Percentiles rank a stretch among this genome's conserved stretches.
Conservation (phyloP, 2,797 vertebrate species). For the Enoplosus armatus region DNA sequence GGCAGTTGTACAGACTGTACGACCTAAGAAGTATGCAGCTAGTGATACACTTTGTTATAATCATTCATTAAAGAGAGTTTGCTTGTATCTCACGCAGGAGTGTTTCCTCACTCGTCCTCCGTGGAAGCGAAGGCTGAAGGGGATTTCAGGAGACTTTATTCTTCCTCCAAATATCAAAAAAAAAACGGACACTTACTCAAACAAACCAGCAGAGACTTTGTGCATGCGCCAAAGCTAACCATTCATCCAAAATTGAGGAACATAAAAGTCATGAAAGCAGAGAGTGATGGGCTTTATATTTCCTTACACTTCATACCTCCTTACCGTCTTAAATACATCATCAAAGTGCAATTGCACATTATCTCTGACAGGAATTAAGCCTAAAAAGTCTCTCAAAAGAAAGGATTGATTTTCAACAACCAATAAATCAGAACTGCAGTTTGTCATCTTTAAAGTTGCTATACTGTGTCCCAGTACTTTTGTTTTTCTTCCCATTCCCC, state of each 20-base stretch:
- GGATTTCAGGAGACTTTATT: slow-evolving; percentile 44
- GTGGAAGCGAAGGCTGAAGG: slow-evolving; percentile 40
- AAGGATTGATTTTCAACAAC: slow-evolving; percentile 4
- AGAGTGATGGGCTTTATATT: slow-evolving; percentile 54
- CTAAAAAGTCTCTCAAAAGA: neutral
- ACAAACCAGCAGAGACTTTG: slow-evolving; percentile 52
- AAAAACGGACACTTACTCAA: slow-evolving; percentile 51
- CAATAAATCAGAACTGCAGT: neutral
- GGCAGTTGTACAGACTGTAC: neutral
- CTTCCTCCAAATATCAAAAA: slow-evolving; percentile 43
- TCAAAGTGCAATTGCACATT: slow-evolving; percentile 8
- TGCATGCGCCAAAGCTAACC: slow-evolving; percentile 54
- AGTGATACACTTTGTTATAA: slow-evolving; percentile 28
- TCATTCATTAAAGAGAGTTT: slow-evolving; percentile 42
- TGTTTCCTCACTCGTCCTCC: slow-evolving; percentile 34
- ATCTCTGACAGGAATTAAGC: slow-evolving; percentile 34
- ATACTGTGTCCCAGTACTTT: slow-evolving; percentile 5
- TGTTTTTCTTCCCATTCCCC: slow-evolving; percentile 50
- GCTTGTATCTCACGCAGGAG: slow-evolving; percentile 28
- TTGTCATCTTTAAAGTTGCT: slow-evolving; percentile 30
- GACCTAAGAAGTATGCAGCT: slow-evolving; percentile 17
- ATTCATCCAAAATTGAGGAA: slow-evolving; percentile 49
- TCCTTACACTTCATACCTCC: slow-evolving; percentile 45
- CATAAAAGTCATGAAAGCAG: slow-evolving; percentile 59
- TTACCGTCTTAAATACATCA: slow-evolving; percentile 32